phyloP scores from a whole-genome alignment of 2,113 vertebrate species.

The Nesogale talazaci region DNA sequence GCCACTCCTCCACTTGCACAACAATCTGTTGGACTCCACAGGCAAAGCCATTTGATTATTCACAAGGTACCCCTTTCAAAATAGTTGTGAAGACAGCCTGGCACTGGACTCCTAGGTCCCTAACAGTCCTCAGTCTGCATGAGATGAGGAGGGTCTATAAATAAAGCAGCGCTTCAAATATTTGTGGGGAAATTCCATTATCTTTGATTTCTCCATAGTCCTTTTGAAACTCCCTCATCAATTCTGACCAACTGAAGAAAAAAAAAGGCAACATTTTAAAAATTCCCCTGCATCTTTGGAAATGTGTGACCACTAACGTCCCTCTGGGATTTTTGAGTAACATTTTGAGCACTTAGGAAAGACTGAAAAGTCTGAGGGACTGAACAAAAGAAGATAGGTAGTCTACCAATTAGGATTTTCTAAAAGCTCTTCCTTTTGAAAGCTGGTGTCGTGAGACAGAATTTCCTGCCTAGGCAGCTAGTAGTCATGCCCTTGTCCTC shows the following conservation, averaged over 20 bases:
- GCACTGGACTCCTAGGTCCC: constrained; percentile 5
- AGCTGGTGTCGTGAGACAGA: neutral
- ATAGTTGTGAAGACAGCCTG: neutral
- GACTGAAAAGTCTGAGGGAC: neutral
- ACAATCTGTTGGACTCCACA: neutral
- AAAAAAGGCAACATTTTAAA: neutral
- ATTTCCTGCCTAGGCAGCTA: neutral
- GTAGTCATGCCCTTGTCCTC: neutral
- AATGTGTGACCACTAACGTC: neutral
- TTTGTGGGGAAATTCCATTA: no score
- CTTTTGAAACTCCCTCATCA: no score
- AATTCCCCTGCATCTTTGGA: neutral
- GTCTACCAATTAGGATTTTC: neutral
- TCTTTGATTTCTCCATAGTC: no score
- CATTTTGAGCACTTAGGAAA: neutral
- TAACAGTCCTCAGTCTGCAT: neutral
- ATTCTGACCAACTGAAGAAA: constrained; percentile 23
- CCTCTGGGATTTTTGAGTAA: neutral
- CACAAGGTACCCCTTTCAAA: neutral
- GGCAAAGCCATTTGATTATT: neutral
- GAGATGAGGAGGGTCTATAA: neutral
- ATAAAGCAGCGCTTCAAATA: neutral
- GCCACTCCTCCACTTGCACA: neutral
- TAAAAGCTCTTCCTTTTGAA: constrained; percentile 15
- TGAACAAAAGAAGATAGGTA: neutral